Evolutionary conservation across 2,797 vertebrate species (phyloP).

Genomic region (Acanthis flammea): DNA sequence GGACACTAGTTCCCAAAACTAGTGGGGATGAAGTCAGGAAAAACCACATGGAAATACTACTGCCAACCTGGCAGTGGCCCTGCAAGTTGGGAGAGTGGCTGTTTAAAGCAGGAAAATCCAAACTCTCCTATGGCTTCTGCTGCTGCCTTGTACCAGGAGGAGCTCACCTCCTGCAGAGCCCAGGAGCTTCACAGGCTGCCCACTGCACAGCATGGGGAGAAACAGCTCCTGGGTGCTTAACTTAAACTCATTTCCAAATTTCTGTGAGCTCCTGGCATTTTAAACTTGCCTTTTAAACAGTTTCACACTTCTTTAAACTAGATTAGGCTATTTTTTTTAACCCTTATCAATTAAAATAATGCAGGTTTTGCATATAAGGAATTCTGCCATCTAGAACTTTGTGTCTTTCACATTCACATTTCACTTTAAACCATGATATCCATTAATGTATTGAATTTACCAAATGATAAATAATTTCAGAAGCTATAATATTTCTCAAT

Average conservation of each 20-base stretch:
- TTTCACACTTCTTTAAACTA: not conserved
- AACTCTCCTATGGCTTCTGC: accelerated
- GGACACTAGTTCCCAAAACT: not conserved
- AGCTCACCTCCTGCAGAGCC: not conserved
- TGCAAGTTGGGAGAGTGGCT: not conserved
- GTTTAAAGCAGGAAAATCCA: not conserved
- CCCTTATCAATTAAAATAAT: not conserved
- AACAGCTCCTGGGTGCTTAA: not conserved
- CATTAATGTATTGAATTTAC: not conserved
- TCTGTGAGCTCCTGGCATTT: not conserved
- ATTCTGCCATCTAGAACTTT: not conserved
- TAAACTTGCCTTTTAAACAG: not conserved
- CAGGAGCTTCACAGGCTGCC: not conserved
- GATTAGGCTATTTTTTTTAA: not conserved
- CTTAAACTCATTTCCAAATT: not conserved
- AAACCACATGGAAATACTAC: not conserved
- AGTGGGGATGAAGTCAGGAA: not conserved
- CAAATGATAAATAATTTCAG: not conserved
- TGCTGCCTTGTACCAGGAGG: accelerated
- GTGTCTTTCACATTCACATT: not conserved
- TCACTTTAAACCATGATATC: not conserved
- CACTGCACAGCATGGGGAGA: accelerated
- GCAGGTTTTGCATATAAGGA: not conserved
- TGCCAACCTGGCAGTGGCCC: not conserved
- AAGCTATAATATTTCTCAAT: not conserved